These are phyloP conservation scores for Scaptomyza polygonia DNA, from an alignment of 2,888 invertebrate genomes.

Conservation along the genomic window DNA sequence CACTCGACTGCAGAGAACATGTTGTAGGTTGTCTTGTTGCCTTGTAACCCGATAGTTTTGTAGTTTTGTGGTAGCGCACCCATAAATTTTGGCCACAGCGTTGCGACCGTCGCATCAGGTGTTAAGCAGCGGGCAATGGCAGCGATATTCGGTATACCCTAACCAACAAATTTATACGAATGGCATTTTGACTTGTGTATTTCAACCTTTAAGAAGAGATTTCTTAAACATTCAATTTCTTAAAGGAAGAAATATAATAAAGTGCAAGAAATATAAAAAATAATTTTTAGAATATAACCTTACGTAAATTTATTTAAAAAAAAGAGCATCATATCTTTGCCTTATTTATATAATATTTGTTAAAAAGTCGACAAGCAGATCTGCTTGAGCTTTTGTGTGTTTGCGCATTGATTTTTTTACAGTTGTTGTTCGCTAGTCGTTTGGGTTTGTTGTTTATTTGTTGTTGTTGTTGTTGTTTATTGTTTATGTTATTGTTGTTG, in stretches of 20 bases:
- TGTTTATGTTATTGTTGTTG: slow-evolving; percentile 34
- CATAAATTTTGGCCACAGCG: slow-evolving; percentile 67
- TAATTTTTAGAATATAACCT: background rate
- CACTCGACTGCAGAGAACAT: slow-evolving; percentile 51
- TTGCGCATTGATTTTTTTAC: slow-evolving; percentile 55
- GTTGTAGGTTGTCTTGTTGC: slow-evolving; percentile 79
- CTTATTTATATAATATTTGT: background rate
- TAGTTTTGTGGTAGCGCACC: slow-evolving; percentile 81
- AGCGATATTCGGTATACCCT: slow-evolving; percentile 51
- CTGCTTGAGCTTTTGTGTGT: slow-evolving; percentile 27
- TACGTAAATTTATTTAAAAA: background rate
- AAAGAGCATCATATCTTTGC: slow-evolving; percentile 30
- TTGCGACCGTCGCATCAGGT: slow-evolving; percentile 68
- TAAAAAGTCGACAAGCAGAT: background rate
- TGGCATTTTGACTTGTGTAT: background rate
- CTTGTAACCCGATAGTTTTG: slow-evolving; percentile 80
- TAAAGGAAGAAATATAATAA: too few species aligned
- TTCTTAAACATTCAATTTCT: background rate
- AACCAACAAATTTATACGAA: slow-evolving; percentile 10
- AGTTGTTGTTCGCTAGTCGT: slow-evolving; percentile 44
- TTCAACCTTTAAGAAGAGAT: too few species aligned
- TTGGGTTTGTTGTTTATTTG: slow-evolving; percentile 41
- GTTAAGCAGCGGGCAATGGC: slow-evolving; percentile 72
- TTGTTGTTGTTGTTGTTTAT: slow-evolving; percentile 28
- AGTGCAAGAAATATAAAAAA: background rate